Base-by-base conservation (phyloP, 2,797 vertebrate species). In the Botia almorhae region DNA sequence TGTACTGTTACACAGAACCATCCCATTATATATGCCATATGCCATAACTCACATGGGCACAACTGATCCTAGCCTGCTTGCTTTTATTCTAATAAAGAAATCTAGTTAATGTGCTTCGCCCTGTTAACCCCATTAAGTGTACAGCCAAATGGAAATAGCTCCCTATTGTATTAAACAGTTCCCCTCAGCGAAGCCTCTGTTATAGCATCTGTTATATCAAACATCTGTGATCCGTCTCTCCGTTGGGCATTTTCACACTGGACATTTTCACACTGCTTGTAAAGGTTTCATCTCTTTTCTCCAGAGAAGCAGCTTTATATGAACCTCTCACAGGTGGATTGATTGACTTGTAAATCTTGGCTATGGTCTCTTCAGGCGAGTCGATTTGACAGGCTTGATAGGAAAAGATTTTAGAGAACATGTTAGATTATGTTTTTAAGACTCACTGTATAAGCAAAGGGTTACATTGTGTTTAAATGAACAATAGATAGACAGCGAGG, bases 221-320 rank as follows among this genome's bases (percentile, higher is more conserved):
- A 85, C 81, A 81, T 77, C 85, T 14, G 2, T 83, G 78, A 82
- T 83, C 81, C 26, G 76, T 74, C 50, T 65, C 77, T 85, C 76
- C 84, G 89, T 77, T 21, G 65, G 79, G 82, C 79, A 53, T 74
- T 86, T 89, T 65, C 84, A 74, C 81, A 82, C 85, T 36, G 64
- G 23, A 26, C 51, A 63, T 74, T 86, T 89, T 65, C 84, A 74
- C 81, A 82, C 85, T 36, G 64, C 83, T 70, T 84, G 90, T 85
- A 91, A 91, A 83, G 50, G 74, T 68, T 67, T 84, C 80, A 69
- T 48, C 14, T 48, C 78, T 77, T 86, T 86, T 74, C 85, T 56
- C n/a, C 67, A 48, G 68, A 72, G 68, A 74, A 65, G 61, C 64
- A 50, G 65, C 69, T 58, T 78, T 36, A 71, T 23, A 26, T 72